Conservation (phyloP, 2,888 invertebrate species). For the Erebia aethiops region DNA sequence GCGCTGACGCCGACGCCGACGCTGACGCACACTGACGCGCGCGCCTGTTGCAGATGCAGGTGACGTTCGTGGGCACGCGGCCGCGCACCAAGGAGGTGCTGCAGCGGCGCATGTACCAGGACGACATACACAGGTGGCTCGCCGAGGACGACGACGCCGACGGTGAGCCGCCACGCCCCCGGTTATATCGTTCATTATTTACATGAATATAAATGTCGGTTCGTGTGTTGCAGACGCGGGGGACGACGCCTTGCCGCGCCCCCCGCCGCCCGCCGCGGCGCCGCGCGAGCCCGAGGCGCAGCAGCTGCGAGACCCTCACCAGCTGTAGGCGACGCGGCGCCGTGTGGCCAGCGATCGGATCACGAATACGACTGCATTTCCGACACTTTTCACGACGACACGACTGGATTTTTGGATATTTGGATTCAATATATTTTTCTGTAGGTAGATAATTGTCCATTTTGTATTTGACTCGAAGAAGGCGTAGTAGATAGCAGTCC, state of each 20-base stretch:
- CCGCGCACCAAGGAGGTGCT: conserved; percentile 89
- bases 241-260: neutral
- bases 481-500: too few relatives aligned
- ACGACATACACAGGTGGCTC: conserved; percentile 89
- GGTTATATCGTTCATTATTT: too few relatives aligned
- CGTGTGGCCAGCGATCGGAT: too few relatives aligned
- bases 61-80: conserved; percentile 89
- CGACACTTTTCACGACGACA: too few relatives aligned
- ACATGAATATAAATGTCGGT: too few relatives aligned
- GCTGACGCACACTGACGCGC: neutral
- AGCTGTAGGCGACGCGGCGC: neutral
- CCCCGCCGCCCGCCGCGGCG: neutral
- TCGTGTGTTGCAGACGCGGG: neutral
- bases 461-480: too few relatives aligned
- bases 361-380: too few relatives aligned
- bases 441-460: too few relatives aligned
- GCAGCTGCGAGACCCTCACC: neutral
- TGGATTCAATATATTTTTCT: too few relatives aligned
- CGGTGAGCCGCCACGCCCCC: conserved; percentile 48
- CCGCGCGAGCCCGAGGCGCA: conserved; percentile 4
- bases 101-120: conserved; percentile 89
- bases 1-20: neutral
- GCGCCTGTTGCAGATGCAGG: conserved; percentile 58
- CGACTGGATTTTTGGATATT: too few relatives aligned
- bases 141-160: conserved; percentile 85